Evolutionary conservation across 2,113 vertebrate genomes (phyloP).

Genomic region (Chloropsis cyanopogon): DNA sequence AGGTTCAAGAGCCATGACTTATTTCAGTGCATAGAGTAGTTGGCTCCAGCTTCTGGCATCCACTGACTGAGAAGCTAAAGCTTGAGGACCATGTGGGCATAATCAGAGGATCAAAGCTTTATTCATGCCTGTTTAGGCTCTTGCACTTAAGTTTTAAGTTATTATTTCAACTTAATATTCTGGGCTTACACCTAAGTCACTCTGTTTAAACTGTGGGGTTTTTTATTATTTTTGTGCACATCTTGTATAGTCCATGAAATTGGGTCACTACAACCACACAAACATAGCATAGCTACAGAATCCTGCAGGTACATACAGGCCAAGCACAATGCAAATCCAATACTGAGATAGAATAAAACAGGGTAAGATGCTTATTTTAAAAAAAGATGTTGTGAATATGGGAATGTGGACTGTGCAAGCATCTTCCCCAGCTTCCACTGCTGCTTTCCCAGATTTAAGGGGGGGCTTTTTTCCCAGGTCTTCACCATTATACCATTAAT

Average conservation of each 20-base stretch:
- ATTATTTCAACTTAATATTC: not conserved
- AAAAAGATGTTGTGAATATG: not conserved
- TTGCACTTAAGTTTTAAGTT: not conserved
- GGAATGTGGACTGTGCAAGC: not conserved
- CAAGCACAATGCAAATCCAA: not conserved
- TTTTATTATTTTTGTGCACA: not conserved
- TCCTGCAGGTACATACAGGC: not conserved
- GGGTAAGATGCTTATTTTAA: not conserved
- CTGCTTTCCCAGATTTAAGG: not conserved
- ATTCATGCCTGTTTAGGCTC: not conserved
- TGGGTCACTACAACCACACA: not conserved
- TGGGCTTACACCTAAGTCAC: not conserved
- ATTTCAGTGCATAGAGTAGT: not conserved
- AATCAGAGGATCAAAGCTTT: not conserved
- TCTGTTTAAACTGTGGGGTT: not conserved
- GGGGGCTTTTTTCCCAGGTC: not conserved
- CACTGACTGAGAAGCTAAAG: not conserved
- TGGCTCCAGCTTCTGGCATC: not conserved
- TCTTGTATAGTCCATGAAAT: not conserved
- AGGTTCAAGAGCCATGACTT: not conserved
- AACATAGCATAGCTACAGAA: not conserved
- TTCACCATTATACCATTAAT: accelerated
- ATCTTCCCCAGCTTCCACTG: not conserved
- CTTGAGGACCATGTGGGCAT: not conserved
- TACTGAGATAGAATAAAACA: not conserved